Evolutionary conservation across 1,140 invertebrate genomes (phyloP).

Genomic region (Tribolium madens): DNA sequence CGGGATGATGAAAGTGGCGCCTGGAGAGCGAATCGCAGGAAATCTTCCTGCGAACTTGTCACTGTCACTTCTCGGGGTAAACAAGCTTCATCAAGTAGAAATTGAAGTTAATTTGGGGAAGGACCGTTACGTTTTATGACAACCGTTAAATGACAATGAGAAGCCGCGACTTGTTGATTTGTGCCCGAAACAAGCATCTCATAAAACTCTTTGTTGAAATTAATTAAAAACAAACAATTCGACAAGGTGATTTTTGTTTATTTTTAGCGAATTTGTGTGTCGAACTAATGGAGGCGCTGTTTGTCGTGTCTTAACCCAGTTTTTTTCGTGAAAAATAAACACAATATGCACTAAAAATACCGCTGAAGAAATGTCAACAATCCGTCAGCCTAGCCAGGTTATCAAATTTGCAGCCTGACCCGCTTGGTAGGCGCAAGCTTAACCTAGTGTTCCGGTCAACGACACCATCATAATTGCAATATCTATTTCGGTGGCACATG

Average conservation of each 20-base stretch:
- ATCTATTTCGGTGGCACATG: constrained; percentile 18
- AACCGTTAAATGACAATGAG: background rate
- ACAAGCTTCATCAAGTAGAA: background rate
- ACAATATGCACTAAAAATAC: constrained; percentile 32
- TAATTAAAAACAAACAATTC: background rate
- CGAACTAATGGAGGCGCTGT: constrained; percentile 31
- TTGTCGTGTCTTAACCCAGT: constrained; percentile 24
- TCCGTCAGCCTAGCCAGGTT: background rate
- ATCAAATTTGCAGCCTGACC: constrained; percentile 33
- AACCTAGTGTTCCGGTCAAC: constrained; percentile 44
- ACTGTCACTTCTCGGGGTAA: constrained; percentile 5
- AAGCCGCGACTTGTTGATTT: background rate
- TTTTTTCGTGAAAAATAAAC: constrained; percentile 30
- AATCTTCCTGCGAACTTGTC: constrained; percentile 14
- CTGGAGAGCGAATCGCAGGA: background rate
- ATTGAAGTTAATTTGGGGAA: constrained; percentile 8
- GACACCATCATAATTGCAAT: constrained; percentile 42
- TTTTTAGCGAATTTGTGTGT: constrained; percentile 20
- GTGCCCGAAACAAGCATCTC: background rate
- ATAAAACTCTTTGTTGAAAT: constrained; percentile 12
- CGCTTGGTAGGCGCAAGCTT: constrained; percentile 38
- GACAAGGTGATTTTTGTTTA: constrained; percentile 22
- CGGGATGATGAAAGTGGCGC: constrained; percentile 22
- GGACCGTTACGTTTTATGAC: background rate
- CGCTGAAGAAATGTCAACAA: constrained; percentile 20